Base-by-base conservation (phyloP, 2,888 invertebrate species). In the Cheilosia urbana region DNA sequence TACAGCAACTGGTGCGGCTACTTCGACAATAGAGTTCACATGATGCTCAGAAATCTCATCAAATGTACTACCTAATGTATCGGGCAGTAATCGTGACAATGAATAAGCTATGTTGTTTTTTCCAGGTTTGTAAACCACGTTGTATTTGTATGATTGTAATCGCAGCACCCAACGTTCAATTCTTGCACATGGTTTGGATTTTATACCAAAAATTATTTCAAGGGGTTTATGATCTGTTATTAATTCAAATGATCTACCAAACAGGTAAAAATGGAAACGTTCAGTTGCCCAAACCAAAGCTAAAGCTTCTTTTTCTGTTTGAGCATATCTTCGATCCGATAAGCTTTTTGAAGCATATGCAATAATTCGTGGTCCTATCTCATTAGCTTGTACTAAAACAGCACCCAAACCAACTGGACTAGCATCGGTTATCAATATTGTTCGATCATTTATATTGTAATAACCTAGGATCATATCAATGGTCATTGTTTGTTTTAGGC, bases 241-340 rank as follows among this genome's bases (percentile, higher is more conserved):
- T 27, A 90, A 85, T 1, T 89, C 90, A 85, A 93, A 93, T n/a
- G 89, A 87, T 15, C 90, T 87, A 1, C 93, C 93, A 82, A 87
- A 90, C 3, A 93, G 51, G 79, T 90, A 93, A 21, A 89, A 88
- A 68, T 91, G 89, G 85, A 93, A 93, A 24, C 24, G 24, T 24
- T 2, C 2, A 24, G 24, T 24, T n/a, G n/a, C 2, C 24, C 24
- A 24, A 24, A 24, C 24, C 24, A 24, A 24, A 24, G 2, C 24
- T 24, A 24, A 24, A 24, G 24, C 24, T 24, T 24, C 24, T 4
- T 2, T 24, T 24, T 24, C 24, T 24, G 24, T 24, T 24, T 24
- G 24, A 24, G 24, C 24, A 2, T 2, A 2, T 24, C 24, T 24
- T 24, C 24, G 24, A 24, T 24, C 24, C 24, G 24, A 24, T 24